Conservation (phyloP, 1,140 invertebrate species). For the Drosophila mayri region DNA sequence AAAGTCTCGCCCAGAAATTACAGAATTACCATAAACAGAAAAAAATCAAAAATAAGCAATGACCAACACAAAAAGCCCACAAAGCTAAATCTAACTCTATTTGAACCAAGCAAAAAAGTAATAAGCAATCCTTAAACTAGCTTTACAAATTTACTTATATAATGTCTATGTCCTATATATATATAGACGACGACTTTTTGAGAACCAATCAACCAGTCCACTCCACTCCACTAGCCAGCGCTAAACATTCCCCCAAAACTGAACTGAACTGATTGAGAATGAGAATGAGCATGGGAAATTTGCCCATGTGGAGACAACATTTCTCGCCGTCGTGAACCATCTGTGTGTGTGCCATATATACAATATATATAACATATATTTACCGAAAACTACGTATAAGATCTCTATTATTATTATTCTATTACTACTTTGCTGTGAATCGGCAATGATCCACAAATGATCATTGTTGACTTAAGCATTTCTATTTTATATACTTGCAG, state of each 20-base stretch:
- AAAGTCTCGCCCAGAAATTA: slow-evolving; percentile 67
- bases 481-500: slow-evolving; percentile 84
- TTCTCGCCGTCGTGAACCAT: slow-evolving; percentile 71
- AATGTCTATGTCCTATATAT: slow-evolving; percentile 70
- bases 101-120: slow-evolving; percentile 59
- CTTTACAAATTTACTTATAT: slow-evolving; percentile 60
- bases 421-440: slow-evolving; percentile 67
- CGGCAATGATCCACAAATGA: slow-evolving; percentile 73
- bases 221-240: slow-evolving; percentile 71
- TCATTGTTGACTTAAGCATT: slow-evolving; percentile 84
- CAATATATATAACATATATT: slow-evolving; percentile 19
- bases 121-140: slow-evolving; percentile 64
- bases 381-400: slow-evolving; percentile 35
- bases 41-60: slow-evolving; percentile 53
- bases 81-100: slow-evolving; percentile 28
- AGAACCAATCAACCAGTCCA: slow-evolving; percentile 63
- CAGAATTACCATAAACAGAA: slow-evolving; percentile 59
- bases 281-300: slow-evolving; percentile 51
- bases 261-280: slow-evolving; percentile 51
- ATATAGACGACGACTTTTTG: slow-evolving; percentile 62
- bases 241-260: slow-evolving; percentile 70
- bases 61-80: slow-evolving; percentile 44
- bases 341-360: slow-evolving; percentile 59
- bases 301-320: slow-evolving; percentile 73
- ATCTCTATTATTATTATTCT: slow-evolving; percentile 36